Base-by-base conservation (phyloP, 2,888 invertebrate species). In the Eugnorisma glareosa region DNA sequence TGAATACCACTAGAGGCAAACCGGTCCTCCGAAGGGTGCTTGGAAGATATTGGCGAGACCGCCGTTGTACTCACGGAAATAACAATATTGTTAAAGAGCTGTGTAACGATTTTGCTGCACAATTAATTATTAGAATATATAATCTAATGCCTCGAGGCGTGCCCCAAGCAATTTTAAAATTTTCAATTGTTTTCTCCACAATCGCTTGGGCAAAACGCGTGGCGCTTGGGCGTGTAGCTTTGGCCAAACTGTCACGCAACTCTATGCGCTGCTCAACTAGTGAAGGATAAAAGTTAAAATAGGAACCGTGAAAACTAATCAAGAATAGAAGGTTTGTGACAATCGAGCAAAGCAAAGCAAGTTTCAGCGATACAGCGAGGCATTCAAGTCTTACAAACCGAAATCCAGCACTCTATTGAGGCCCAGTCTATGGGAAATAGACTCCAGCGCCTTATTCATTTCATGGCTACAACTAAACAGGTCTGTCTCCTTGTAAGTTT, bases 361-460 rank as follows among this genome's bases (percentile, higher is more conserved):
- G 93, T 88, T 85, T 75, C 54, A 81, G 80, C 84, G 43, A 85
- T 82, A 83, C 73, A 83, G 85, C 74, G 79, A 70, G 83, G 80
- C 82, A 84, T 74, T 73, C 80, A 79, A 75, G 86, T 82, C 63
- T 88, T 95, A 96, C 97, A 93, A 96, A 97, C 97, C 96, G 90
- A 95, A 94, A 88, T 92, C 92, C 85, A 97, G 93, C 87, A 96
- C 91, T 86, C 94, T 91, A 88, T 95, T 92, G 75, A 98, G 95
- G 84, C 98, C 97, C 85, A 98, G 94, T 90, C 97, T 96, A 80
- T 97, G 93, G 73, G 98, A 97, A 85, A 98, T 96, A 67, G 96
- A 93, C 82, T 95, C 92, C 82, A 98, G 91, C 74, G 97, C 97
- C 63, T 96, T 92, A 82, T 95, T 94, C 96, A 98, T 97, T 90